Evolutionary conservation across 2,797 vertebrate genomes (phyloP).

Genomic region (Periparus ater): DNA sequence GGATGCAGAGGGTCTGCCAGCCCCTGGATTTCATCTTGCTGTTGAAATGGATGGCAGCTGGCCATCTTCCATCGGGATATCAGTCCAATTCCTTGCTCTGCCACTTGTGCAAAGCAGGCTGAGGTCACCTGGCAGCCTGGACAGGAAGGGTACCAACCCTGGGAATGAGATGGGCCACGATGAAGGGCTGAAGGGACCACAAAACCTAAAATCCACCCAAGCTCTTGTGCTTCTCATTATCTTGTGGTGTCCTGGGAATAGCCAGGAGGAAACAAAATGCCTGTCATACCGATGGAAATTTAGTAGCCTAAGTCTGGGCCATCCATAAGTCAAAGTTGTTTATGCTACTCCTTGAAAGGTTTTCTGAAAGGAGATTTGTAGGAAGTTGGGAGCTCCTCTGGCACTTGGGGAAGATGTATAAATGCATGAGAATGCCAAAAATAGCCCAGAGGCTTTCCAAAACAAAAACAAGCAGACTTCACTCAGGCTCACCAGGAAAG

Average conservation of each 20-base stretch:
- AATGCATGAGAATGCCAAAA: conserved; percentile 10
- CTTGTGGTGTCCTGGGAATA: background rate
- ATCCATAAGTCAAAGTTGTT: background rate
- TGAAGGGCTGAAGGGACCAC: background rate
- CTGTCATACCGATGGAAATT: background rate
- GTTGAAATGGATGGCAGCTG: background rate
- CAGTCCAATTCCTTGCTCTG: background rate
- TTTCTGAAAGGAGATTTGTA: background rate
- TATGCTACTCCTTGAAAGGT: background rate
- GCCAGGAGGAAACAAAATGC: background rate
- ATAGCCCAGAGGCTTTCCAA: background rate
- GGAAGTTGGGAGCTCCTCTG: background rate
- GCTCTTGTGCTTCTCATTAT: background rate
- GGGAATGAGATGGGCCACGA: accelerated
- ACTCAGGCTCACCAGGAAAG: background rate
- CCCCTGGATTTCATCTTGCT: background rate
- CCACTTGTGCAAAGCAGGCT: background rate
- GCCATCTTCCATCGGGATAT: background rate
- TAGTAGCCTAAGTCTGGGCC: background rate
- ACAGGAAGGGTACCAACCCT: background rate
- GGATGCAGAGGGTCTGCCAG: background rate
- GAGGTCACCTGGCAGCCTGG: background rate
- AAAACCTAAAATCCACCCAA: background rate
- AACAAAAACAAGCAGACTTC: background rate
- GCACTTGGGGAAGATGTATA: background rate